These are phyloP conservation scores for Nestor notabilis DNA, from an alignment of 2,113 vertebrate species.

Conservation along the genomic window DNA sequence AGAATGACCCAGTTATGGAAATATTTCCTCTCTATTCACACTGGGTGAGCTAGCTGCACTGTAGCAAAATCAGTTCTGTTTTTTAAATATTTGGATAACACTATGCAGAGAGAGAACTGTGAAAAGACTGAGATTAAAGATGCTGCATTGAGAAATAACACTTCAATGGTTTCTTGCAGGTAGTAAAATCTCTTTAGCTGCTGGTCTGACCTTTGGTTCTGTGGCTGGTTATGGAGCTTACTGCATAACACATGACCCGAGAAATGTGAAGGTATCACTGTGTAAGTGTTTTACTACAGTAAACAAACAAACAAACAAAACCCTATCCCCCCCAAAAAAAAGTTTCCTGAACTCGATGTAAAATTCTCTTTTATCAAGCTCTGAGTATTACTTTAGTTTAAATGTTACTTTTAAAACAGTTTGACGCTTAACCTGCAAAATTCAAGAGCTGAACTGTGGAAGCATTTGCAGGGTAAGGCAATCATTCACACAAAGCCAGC, in stretches of 20 bases:
- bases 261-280: constrained; percentile 85
- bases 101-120: neutral
- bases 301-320: neutral
- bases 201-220: constrained; percentile 86
- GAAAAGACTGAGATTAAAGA: neutral
- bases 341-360: neutral
- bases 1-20: neutral
- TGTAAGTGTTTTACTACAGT: constrained; percentile 77
- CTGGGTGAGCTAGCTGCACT: neutral
- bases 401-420: neutral
- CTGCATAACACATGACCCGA: constrained; percentile 78
- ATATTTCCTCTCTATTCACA: neutral
- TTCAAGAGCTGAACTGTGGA: neutral
- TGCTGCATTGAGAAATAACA: neutral
- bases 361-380: neutral
- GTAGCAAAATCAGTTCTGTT: neutral
- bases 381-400: neutral
- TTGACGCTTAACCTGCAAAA: neutral
- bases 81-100: neutral
- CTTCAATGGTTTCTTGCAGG: constrained; percentile 70
- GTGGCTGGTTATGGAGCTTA: constrained; percentile 89
- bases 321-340: neutral
- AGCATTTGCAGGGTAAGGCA: neutral
- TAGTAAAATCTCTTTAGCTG: constrained; percentile 87
- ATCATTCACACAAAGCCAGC: neutral